Evolutionary conservation across 2,888 invertebrate genomes (phyloP), one percentile per base, ranked within the genome.

Genomic region (Nomada ruficornis): DNA sequence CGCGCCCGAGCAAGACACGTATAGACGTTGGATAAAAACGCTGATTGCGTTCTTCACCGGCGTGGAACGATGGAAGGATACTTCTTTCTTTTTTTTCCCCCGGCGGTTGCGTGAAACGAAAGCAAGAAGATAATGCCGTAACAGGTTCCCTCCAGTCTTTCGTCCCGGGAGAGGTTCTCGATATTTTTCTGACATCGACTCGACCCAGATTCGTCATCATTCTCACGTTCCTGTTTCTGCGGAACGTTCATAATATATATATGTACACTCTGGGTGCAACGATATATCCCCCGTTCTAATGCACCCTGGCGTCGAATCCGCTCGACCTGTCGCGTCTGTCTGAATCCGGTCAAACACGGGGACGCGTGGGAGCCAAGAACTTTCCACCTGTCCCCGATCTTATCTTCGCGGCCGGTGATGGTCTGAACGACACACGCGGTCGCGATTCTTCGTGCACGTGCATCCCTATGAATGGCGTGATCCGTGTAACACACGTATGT

Each of bases 381-480:
- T 86, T 84, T 90, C 89, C 90, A 90, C 90, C 89, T 90, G 90
- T 86, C 80, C 81, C 52, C 86, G 89, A 89, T 90, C 86, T 87
- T 90, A 90, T 90, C 90, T 83, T 62, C 23, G 11, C 55, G 68
- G 59, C 57, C 78, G 75, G 79, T 74, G 71, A 80, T 82, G 83
- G 36, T 76, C 84, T 65, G 82, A 64, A 63, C 76, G 81, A 76
- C 71, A 75, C 80, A 82, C 57, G 67, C 69, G 44, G 55, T 15
- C 13, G 55, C n/a, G 13, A 68, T 59, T 76, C 57, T 42, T 47
- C 47, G 54, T 85, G 80, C 85, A 87, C 86, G 83, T 85, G 86
- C 81, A 87, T 83, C 72, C 68, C 76, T 70, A 69, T 77, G 83
- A 84, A 83, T 84, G 87, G 70, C 78, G 42, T 68, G 78, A 26